Percentiles rank a stretch among this genome's conserved stretches.
These are phyloP conservation scores for Capricornis sumatraensis DNA, from an alignment of 2,113 vertebrate species.

Conservation along the genomic window DNA sequence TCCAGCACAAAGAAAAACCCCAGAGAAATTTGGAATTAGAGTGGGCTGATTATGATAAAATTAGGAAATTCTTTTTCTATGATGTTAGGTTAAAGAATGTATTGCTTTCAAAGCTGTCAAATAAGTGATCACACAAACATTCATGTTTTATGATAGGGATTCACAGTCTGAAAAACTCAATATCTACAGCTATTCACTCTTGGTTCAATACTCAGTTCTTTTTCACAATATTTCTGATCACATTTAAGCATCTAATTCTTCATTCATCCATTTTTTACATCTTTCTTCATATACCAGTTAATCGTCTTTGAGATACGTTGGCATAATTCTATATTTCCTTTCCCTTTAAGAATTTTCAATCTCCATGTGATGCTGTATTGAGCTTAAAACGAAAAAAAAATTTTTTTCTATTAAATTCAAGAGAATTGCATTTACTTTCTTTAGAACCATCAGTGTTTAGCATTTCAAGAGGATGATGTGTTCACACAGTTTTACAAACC, in stretches of 20 bases:
- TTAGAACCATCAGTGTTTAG: constrained; percentile 42
- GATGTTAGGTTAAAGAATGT: not conserved
- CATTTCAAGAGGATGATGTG: constrained; percentile 44
- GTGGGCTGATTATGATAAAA: not conserved
- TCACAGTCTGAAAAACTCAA: not conserved
- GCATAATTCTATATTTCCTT: not conserved
- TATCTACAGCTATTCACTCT: not conserved
- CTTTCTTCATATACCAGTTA: not conserved
- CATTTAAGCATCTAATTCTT: not conserved
- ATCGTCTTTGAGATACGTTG: not conserved
- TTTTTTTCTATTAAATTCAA: constrained; percentile 19
- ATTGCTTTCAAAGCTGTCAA: not conserved
- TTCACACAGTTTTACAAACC: constrained; percentile 58
- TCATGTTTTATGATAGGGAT: not conserved
- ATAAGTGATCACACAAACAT: not conserved
- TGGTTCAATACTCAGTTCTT: not conserved
- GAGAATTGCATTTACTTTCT: constrained; percentile 42
- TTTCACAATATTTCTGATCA: not conserved
- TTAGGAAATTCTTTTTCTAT: not conserved
- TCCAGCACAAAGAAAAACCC: not conserved
- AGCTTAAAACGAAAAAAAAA: not conserved
- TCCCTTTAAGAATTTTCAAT: not conserved
- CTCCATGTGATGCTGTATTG: not conserved
- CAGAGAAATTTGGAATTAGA: not conserved
- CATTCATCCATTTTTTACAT: not conserved